Conservation (phyloP, 2,113 vertebrate species). For the Apus apus region DNA sequence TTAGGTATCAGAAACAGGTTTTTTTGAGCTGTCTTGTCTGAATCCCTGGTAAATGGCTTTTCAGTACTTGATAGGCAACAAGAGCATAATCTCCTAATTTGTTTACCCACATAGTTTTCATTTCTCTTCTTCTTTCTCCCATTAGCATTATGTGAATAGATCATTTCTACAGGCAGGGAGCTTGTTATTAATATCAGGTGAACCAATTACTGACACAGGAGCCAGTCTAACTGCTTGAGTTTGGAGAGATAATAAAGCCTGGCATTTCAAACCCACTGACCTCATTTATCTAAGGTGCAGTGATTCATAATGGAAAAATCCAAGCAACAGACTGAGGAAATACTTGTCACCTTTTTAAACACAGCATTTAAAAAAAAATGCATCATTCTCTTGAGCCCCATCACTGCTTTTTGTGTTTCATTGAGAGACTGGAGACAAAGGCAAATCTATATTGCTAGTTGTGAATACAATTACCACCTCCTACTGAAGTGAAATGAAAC, state of each 20-base stretch:
- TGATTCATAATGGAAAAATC: constrained; percentile 12
- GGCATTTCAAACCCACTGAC: constrained; percentile 37
- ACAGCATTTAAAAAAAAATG: not conserved
- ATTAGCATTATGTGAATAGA: not conserved
- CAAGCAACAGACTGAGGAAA: not conserved
- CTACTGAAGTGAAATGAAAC: not conserved
- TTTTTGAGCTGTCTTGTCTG: not conserved
- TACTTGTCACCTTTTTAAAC: not conserved
- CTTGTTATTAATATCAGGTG: constrained; percentile 35
- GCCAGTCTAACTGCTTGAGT: not conserved
- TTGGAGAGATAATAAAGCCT: constrained; percentile 25
- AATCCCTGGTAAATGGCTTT: not conserved
- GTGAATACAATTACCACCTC: not conserved
- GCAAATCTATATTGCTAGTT: not conserved
- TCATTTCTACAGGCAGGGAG: not conserved
- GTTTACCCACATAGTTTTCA: not conserved
- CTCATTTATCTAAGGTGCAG: constrained; percentile 16
- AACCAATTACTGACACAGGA: constrained; percentile 32
- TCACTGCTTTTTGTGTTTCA: not conserved
- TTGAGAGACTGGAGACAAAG: not conserved
- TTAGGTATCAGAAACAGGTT: not conserved
- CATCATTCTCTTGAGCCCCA: not conserved
- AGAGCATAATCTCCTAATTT: not conserved
- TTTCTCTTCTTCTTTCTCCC: not conserved
- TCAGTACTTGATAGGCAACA: not conserved